Base-by-base conservation (phyloP, 1,140 invertebrate species). In the Eurosta solidaginis region DNA sequence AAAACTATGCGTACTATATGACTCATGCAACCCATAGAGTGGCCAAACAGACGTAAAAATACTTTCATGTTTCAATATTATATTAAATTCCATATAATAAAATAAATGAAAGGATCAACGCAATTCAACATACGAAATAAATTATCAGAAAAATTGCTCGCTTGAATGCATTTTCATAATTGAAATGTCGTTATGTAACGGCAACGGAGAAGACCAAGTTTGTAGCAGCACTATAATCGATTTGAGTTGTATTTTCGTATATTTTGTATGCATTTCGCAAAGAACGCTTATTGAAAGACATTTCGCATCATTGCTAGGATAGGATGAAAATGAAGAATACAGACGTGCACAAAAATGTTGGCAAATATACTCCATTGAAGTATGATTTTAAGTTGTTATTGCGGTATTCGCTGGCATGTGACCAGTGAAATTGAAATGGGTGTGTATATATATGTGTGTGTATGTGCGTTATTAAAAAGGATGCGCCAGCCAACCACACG, bases 101-200 rank as follows among this genome's bases (percentile, higher is more conserved):
- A 49, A 17, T 4, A 49, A 17, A 49, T 4, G 4, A 49, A 49
- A 49, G n/a, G 36, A 63, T 33, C n/a, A 27, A 20, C 5, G 17
- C 59, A n/a, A 68, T n/a, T n/a, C n/a, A n/a, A n/a, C n/a, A n/a
- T 20, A 68, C 40, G 33, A 68, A 42, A 68, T 68, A 68, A 68
- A 68, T 68, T 68, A 40, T 5, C 59, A 68, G 33, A 68, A 36
- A 68, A 68, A 68, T 68, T 68, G 59, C 59, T 29, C 59, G 59
- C 59, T 68, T 14, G 59, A 68, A 40, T 68, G 59, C 59, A 68
- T 68, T 68, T 68, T 68, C 59, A 68, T 68, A 68, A 68, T 68
- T 68, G 59, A 68, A 68, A 68, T n/a, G n/a, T n/a, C 59, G 59
- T 68, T 68, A 40, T 33, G 33, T 68, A n/a, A n/a, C 33, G 59